Base-by-base conservation (phyloP, 2,888 invertebrate species). In the Sesia bembeciformis region DNA sequence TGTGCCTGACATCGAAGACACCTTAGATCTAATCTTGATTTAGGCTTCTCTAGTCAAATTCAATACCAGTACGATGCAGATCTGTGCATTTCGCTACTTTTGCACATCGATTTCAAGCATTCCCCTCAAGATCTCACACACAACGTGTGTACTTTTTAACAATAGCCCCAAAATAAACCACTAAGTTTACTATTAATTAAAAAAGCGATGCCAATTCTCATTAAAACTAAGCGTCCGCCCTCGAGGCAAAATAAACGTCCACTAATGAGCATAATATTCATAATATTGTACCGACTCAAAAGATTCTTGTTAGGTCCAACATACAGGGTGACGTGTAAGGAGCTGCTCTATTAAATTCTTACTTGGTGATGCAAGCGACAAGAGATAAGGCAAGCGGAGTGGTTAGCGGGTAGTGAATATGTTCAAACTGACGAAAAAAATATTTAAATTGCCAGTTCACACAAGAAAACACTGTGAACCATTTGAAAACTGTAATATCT, bases 261-360 rank as follows among this genome's bases (percentile, higher is more conserved):
- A 80, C 84, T 88, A 87, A 88, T 87, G 87, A 87, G 86, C 79
- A 75, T 81, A 85, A 87, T 86, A 84, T 86, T 81, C 78, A 79
- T 78, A 84, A 84, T 84, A 83, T 82, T 82, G 79, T 84, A 65
- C 68, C 58, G 68, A 64, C 73, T 79, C 72, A 75, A 82, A 82
- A 83, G 80, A 78, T 76, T 74, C 86, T 85, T 87, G 86, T 84
- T 85, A 81, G 74, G 81, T 75, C 70, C 71, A 75, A 39, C 73
- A 74, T 72, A 76, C 75, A 76, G 78, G 76, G 79, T 81, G 81
- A 76, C 68, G 75, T 65, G 65, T 70, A 81, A 80, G 78, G 76
- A 81, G 76, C 72, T 70, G 68, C 78, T 84, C 81, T 85, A 88
- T 87, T 88, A 87, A 88, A 85, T 84, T 86, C 75, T 84, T 81